These are phyloP conservation scores for Falco cherrug DNA, from an alignment of 2,797 vertebrate species.

Conservation along the genomic window DNA sequence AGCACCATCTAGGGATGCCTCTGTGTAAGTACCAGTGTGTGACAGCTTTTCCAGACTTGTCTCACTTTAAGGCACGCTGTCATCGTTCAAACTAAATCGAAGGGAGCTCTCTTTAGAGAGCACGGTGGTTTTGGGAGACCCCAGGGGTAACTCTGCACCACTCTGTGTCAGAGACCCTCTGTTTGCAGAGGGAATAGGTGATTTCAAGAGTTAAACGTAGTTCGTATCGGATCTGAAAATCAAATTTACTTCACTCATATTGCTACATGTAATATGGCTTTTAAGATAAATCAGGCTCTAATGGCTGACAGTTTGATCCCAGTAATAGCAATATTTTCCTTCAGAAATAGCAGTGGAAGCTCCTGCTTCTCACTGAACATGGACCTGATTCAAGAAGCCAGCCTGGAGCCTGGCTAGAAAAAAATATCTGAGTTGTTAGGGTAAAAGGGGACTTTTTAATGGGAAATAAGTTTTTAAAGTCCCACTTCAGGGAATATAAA, in stretches of 20 bases:
- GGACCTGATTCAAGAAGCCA: not conserved
- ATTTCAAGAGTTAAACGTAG: not conserved
- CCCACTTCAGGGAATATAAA: not conserved
- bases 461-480: not conserved
- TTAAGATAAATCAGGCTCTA: not conserved
- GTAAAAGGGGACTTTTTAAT: not conserved
- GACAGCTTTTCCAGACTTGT: not conserved
- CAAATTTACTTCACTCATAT: not conserved
- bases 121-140: not conserved
- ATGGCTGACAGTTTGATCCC: not conserved
- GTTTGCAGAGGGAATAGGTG: not conserved
- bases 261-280: rapidly evolving
- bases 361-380: not conserved
- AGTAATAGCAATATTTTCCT: not conserved
- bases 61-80: rapidly evolving
- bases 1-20: slow-evolving; percentile 68
- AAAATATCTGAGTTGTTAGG: not conserved
- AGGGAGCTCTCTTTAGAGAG: not conserved
- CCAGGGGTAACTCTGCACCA: not conserved
- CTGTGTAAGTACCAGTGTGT: not conserved
- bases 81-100: not conserved
- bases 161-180: not conserved
- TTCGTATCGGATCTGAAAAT: not conserved
- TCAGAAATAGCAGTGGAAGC: not conserved
- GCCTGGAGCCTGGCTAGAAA: not conserved